Conservation (phyloP, 2,113 vertebrate genomes). For the Limnothrissa miodon region DNA sequence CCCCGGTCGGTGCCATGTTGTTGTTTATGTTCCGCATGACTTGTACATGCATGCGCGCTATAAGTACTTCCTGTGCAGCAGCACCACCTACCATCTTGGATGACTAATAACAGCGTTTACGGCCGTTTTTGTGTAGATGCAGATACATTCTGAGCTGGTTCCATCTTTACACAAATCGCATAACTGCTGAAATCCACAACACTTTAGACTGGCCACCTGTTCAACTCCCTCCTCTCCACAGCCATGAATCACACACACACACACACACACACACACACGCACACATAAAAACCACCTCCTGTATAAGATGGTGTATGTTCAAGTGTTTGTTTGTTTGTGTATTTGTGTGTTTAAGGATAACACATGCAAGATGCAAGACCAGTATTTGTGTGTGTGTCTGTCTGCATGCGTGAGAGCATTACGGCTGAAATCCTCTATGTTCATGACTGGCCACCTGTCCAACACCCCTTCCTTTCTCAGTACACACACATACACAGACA, state of each 20-base stretch:
- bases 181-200: neutral
- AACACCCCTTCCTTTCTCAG: conserved; percentile 19
- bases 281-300: no score
- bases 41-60: neutral
- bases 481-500: neutral
- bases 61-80: no score
- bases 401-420: neutral
- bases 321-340: neutral
- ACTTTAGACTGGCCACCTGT: conserved; percentile 30
- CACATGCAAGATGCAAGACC: no score
- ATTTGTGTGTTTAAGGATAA: neutral
- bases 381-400: neutral
- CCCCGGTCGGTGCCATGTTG: no score
- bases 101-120: no score
- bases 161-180: no score
- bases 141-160: no score
- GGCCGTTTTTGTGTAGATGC: no score
- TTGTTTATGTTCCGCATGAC: no score
- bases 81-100: no score
- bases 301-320: no score
- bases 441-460: conserved; percentile 36
- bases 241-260: neutral
- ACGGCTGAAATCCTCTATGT: neutral
- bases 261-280: neutral
- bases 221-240: conserved; percentile 10